Conservation (phyloP, 2,113 vertebrate species). For the Sterna hirundo region DNA sequence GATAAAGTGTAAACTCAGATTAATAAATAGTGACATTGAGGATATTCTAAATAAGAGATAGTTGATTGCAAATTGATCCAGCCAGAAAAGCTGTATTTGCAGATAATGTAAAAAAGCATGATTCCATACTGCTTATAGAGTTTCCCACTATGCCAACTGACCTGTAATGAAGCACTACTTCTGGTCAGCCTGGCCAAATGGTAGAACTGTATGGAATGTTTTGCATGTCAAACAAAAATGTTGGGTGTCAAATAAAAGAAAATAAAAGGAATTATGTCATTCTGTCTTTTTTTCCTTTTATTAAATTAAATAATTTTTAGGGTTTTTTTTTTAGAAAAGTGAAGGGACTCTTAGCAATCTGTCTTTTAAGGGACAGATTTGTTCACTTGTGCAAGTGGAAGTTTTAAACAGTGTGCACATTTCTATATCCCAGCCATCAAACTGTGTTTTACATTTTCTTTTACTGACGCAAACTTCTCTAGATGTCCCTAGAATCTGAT, state of each 20-base stretch:
- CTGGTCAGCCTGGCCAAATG: neutral
- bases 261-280: neutral
- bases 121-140: neutral
- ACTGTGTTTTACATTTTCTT: neutral
- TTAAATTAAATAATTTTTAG: neutral
- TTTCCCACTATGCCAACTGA: neutral
- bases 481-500: neutral
- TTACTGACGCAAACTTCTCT: neutral
- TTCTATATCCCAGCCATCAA: neutral
- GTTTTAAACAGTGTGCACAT: neutral
- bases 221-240: neutral
- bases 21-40: neutral
- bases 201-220: neutral
- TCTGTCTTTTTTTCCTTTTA: neutral
- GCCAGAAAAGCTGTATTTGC: neutral
- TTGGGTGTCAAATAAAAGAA: neutral
- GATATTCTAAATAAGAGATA: neutral
- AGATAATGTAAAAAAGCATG: neutral
- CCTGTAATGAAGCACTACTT: neutral
- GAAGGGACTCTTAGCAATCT: neutral
- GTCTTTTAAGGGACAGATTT: neutral
- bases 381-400: neutral
- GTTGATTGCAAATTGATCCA: neutral
- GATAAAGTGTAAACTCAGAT: neutral
- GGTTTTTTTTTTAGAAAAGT: neutral